These are phyloP conservation scores for Anagrus nilaparvatae DNA, from an alignment of 1,140 invertebrate genomes.

Conservation along the genomic window DNA sequence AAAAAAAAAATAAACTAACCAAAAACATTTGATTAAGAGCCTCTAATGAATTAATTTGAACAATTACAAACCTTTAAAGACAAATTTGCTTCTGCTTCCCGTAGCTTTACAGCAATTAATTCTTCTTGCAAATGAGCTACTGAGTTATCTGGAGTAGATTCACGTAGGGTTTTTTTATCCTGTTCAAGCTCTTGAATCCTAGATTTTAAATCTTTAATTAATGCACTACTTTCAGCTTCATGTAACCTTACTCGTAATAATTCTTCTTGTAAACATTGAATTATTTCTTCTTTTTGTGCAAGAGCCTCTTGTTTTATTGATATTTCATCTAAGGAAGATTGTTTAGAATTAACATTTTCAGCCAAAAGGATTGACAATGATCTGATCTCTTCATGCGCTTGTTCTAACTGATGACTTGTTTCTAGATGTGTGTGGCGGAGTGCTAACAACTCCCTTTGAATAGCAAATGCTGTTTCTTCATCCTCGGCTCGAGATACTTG, in stretches of 20 bases:
- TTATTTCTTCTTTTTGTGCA: slow-evolving; percentile 76
- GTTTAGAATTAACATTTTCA: slow-evolving; percentile 61
- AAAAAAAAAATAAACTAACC: no score
- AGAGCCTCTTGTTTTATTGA: slow-evolving; percentile 62
- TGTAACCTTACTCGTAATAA: slow-evolving; percentile 79
- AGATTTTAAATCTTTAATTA: slow-evolving; percentile 69
- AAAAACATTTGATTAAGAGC: no score
- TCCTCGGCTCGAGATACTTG: slow-evolving; percentile 93
- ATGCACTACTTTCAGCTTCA: slow-evolving; percentile 80
- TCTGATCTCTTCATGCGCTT: slow-evolving; percentile 73
- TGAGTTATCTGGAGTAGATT: slow-evolving; percentile 82
- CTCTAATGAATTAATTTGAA: no score
- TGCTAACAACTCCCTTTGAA: slow-evolving; percentile 61
- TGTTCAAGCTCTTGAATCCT: slow-evolving; percentile 84
- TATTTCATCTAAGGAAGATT: slow-evolving; percentile 74
- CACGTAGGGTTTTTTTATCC: slow-evolving; percentile 81
- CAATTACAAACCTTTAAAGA: slow-evolving; percentile 59
- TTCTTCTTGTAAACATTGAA: slow-evolving; percentile 84
- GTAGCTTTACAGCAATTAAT: slow-evolving; percentile 89
- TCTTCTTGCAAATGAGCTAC: slow-evolving; percentile 94
- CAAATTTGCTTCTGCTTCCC: slow-evolving; percentile 93
- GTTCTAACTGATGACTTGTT: slow-evolving; percentile 71
- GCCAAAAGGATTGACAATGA: slow-evolving; percentile 58
- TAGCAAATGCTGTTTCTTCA: slow-evolving; percentile 68
- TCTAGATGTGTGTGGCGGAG: slow-evolving; percentile 67